phyloP scores from a whole-genome alignment of 2,113 vertebrate species.

The Daphoenositta chrysoptera region DNA sequence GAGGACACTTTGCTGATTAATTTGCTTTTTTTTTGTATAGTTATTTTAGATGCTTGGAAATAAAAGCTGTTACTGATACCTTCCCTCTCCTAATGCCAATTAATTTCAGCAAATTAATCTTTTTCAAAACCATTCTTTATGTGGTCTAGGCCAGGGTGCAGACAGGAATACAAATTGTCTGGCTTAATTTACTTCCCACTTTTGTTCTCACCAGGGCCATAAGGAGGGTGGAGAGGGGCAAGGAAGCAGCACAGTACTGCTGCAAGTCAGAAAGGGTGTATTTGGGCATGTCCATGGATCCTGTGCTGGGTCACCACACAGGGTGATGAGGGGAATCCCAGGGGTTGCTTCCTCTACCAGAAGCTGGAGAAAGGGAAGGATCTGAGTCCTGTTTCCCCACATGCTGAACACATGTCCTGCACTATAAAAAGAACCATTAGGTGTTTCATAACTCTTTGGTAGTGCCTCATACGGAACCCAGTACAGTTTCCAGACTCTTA shows the following conservation, averaged over 20 bases:
- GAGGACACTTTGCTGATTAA: neutral
- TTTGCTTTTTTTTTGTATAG: neutral
- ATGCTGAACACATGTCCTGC: neutral
- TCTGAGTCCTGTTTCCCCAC: neutral
- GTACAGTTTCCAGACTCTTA: neutral
- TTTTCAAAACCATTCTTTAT: neutral
- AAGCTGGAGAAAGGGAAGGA: neutral
- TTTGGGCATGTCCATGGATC: neutral
- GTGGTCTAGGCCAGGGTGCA: neutral
- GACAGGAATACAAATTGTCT: neutral
- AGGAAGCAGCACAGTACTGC: neutral
- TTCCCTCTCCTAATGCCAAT: neutral
- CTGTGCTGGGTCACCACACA: neutral
- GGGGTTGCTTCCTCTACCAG: neutral
- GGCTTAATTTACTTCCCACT: neutral
- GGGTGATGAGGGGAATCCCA: neutral
- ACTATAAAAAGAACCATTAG: neutral
- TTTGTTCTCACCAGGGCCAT: neutral
- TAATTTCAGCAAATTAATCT: neutral
- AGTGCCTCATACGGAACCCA: neutral
- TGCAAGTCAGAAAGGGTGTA: neutral
- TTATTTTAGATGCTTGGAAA: neutral
- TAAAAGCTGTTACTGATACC: slow-evolving; percentile 3
- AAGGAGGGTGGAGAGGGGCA: neutral
- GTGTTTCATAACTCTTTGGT: neutral